Base-by-base conservation (phyloP, 2,797 vertebrate genomes). In the Helostoma temminkii region DNA sequence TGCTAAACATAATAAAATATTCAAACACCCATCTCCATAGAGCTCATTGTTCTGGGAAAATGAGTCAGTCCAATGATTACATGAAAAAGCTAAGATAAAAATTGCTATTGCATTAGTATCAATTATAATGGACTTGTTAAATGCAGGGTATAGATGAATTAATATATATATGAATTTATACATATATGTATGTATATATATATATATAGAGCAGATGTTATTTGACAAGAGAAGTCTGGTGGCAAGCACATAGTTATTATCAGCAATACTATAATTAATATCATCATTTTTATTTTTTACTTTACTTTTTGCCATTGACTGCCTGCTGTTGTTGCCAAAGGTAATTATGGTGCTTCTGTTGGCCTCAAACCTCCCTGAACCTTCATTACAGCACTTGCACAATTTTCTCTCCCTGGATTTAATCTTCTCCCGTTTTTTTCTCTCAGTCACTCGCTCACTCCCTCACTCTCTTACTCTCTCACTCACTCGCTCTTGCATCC, bases 311-410 rank as follows among this genome's bases (percentile, higher is more conserved):
- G 18, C 49, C 19, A 9, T 15, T 56, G 45, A 25, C 56, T 76
- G 63, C 60, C 49, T 79, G 54, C 82, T 71, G 69, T 71, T 79
- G 67, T 70, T 80, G 37, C 54, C 55, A 64, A 74, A 63, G 66
- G 68, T 92, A 93, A 93, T 93, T 89, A 92, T 58, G 63, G 66
- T 80, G 54, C 74, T 81, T 82, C 22, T 81, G 87, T 84, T 81
- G 80, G 70, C 70, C 64, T 83, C 81, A 88, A 84, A 73, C 81
- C 80, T 80, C 61, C 43, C 62, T 52, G 66, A 80, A 66, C 74
- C 34, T 54, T 87, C 87, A 91, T 89, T 88, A 85, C 55, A 63
- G 64, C 75, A 67, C 78, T 78, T 15, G 5, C 26, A 36, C 45
- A 19, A 14, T 45, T 67, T 62, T 48, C 45, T 67, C 53, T 59